These are phyloP conservation scores for Lomographa bimaculata DNA, from an alignment of 2,888 invertebrate genomes.

Conservation along the genomic window DNA sequence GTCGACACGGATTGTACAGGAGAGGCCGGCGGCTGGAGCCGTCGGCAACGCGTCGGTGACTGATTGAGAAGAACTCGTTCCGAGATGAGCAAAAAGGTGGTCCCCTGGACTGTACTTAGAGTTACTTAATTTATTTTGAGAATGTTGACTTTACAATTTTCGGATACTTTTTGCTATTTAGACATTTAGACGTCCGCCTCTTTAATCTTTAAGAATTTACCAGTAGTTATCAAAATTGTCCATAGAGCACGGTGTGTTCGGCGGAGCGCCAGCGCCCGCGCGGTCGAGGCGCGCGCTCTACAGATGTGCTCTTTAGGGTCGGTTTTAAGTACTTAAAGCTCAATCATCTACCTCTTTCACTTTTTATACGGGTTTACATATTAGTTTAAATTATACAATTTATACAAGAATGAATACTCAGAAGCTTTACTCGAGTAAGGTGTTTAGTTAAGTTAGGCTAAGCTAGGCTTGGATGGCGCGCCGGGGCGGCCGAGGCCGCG, in stretches of 20 bases:
- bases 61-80: slow-evolving; percentile 72
- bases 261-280: slow-evolving; percentile 40
- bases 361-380: slow-evolving; percentile 83
- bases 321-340: slow-evolving; percentile 81
- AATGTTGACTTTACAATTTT: slow-evolving; percentile 76
- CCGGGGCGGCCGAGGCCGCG: slow-evolving; percentile 70
- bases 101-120: slow-evolving; percentile 82
- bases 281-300: slow-evolving; percentile 42
- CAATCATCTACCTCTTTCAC: slow-evolving; percentile 83
- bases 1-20: slow-evolving; percentile 59
- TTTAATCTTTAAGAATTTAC: slow-evolving; percentile 71
- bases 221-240: slow-evolving; percentile 51
- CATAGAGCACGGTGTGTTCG: slow-evolving; percentile 49
- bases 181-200: slow-evolving; percentile 79
- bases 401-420: slow-evolving; percentile 82
- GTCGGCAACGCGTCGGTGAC: slow-evolving; percentile 75
- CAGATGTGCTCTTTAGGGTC: slow-evolving; percentile 69
- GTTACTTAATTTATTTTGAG: slow-evolving; percentile 82
- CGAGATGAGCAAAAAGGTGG: slow-evolving; percentile 72
- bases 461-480: slow-evolving; percentile 47
- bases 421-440: slow-evolving; percentile 83
- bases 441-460: slow-evolving; percentile 66
- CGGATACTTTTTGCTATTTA: slow-evolving; percentile 74
- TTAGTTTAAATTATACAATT: slow-evolving; percentile 83
- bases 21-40: slow-evolving; percentile 49